Evolutionary conservation across 2,113 vertebrate genomes (phyloP).

Genomic region (Serilophus lunatus): DNA sequence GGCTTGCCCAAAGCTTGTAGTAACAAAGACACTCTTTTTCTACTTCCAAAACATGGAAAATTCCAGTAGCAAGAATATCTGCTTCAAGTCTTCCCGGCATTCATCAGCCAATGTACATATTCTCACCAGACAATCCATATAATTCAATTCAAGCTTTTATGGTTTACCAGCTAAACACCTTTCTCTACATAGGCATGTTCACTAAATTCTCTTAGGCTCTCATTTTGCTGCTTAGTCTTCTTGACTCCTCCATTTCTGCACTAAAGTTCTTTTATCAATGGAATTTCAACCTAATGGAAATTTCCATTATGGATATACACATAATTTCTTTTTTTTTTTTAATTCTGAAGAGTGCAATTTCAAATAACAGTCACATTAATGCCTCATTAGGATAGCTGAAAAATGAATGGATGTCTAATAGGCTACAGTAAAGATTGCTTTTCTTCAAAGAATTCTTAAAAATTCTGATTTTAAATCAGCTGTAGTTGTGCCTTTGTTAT

Average conservation of each 20-base stretch:
- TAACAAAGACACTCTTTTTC: background rate
- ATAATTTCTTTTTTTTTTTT: background rate
- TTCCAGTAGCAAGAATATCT: background rate
- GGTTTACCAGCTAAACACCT: background rate
- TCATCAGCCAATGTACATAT: background rate
- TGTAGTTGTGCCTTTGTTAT: background rate
- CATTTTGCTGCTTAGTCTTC: background rate
- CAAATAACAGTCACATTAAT: background rate
- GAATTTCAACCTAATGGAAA: background rate
- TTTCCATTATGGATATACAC: background rate
- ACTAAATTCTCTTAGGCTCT: background rate
- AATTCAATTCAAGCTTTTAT: background rate
- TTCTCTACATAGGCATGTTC: background rate
- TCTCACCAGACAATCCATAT: background rate
- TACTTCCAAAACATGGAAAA: background rate
- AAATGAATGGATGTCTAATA: background rate
- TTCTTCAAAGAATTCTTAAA: constrained; percentile 1
- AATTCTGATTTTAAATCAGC: background rate
- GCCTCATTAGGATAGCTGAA: background rate
- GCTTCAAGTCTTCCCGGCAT: background rate
- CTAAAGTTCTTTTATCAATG: background rate
- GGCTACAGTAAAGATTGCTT: background rate
- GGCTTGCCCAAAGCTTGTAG: background rate
- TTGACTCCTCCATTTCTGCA: background rate
- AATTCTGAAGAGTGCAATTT: background rate